A percentile compares a stretch with the other conserved stretches of the same genome.
Conservation (phyloP, 2,797 vertebrate species). For the Esox lucius region DNA sequence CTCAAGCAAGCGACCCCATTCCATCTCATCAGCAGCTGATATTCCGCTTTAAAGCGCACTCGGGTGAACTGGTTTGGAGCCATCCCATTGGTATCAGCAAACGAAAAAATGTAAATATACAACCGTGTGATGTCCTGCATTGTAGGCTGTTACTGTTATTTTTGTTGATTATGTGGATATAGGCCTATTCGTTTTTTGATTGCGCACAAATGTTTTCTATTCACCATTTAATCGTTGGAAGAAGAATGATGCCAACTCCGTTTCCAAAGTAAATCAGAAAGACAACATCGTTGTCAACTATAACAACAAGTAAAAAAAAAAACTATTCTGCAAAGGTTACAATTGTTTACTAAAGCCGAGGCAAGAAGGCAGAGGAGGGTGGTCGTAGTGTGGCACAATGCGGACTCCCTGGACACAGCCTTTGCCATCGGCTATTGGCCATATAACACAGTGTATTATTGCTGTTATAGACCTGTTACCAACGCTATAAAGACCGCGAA, state of each 20-base stretch:
- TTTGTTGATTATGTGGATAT: background rate
- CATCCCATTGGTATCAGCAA: background rate
- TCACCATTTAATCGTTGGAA: background rate
- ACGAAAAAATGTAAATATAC: constrained; percentile 46
- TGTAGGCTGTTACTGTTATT: background rate
- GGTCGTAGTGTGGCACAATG: no score
- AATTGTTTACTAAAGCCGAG: background rate
- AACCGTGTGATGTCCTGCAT: background rate
- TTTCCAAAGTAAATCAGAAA: no score
- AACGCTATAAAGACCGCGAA: no score
- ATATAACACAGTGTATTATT: no score
- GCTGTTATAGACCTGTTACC: no score
- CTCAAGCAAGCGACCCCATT: background rate
- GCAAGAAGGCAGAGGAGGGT: no score
- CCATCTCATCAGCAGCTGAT: background rate
- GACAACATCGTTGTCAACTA: no score
- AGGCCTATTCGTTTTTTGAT: background rate
- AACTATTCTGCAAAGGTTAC: background rate
- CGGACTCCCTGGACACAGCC: no score
- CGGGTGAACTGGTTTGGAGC: background rate
- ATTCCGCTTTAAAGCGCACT: background rate
- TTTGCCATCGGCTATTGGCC: no score
- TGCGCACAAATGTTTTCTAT: background rate
- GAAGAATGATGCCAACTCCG: background rate
- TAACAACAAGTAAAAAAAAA: no score